These are phyloP conservation scores for Nysson spinosus DNA, from an alignment of 2,888 invertebrate genomes.

Conservation along the genomic window DNA sequence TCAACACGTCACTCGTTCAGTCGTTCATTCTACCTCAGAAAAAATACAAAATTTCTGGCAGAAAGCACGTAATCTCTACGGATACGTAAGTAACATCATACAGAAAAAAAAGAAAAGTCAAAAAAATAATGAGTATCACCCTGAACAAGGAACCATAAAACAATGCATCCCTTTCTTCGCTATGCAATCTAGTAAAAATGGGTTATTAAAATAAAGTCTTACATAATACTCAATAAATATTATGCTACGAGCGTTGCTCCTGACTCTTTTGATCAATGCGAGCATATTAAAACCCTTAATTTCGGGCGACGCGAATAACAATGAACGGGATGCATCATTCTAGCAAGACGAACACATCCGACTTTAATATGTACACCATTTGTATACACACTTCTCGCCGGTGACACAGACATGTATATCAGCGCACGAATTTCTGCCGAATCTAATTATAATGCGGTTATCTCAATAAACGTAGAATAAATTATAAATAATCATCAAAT, in stretches of 20 bases:
- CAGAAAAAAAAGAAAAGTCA: constrained; percentile 19
- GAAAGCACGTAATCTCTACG: constrained; percentile 30
- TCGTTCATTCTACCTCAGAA: constrained; percentile 33
- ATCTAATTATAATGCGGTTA: constrained; percentile 2
- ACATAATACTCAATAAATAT: no score
- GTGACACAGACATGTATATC: constrained; percentile 20
- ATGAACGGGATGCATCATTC: constrained; percentile 36
- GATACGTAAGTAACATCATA: constrained; percentile 40
- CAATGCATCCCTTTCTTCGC: constrained; percentile 28
- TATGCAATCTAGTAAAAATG: no score
- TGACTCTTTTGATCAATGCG: no score
- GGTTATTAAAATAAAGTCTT: constrained; percentile 1
- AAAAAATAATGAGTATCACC: constrained; percentile 42
- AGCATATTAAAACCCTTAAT: neutral
- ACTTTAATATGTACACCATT: constrained; percentile 42
- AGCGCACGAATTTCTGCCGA: constrained; percentile 20
- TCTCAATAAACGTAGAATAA: constrained; percentile 44
- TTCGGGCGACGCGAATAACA: neutral
- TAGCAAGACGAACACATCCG: constrained; percentile 33
- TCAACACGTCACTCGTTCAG: constrained; percentile 9
- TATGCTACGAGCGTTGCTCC: no score
- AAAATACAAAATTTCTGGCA: constrained; percentile 59
- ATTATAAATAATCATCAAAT: constrained; percentile 55
- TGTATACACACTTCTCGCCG: constrained; percentile 23
- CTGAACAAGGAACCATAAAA: constrained; percentile 50